Base-by-base conservation (phyloP, 2,113 vertebrate genomes). In the Gallinago undulata region DNA sequence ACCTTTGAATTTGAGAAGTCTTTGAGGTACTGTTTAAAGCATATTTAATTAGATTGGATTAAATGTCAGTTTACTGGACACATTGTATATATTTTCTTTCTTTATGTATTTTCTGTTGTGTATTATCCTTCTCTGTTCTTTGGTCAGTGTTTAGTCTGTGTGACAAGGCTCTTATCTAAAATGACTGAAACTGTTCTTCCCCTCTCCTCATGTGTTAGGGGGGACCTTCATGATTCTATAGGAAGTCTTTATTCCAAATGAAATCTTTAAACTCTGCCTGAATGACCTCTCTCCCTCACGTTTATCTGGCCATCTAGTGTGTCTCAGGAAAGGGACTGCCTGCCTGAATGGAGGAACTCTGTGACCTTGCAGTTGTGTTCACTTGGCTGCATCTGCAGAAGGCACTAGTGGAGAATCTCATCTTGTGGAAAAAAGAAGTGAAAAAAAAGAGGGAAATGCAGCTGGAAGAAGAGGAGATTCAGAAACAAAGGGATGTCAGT, bases 21-120 rank as follows among this genome's bases (percentile, higher is more conserved):
- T 94, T 94, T 95, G 89, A 86, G 69, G 72, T 84, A 7, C 60
- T 87, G 47, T 70, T 89, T 95, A 75, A 86, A 89, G 50, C 62
- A 51, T 21, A 13, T 25, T 79, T 82, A 94, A 87, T 91, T 93
- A 68, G 62, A 51, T 64, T 62, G 87, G 78, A 76, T 93, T 82
- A 91, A 93, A 62, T 89, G 57, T 94, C 84, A 63, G 27, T 39
- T 76, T 67, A 62, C 31, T 48, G 63, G 78, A 73, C 78, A 63
- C 50, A 87, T 85, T 87, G 63, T 79, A 41, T 28, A 28, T 82
- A 50, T 93, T 91, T 94, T 83, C 41, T 84, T 82, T 79, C 41
- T 87, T 79, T 69, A 37, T 30, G 19, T 82, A 41, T 93, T 91
- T 95, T 74, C 70, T 79, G 9, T 84, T 17, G 35, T 39, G 18